Evolutionary conservation across 2,888 invertebrate genomes (phyloP), one percentile per base, ranked within the genome.

Genomic region (Villa cingulata): DNA sequence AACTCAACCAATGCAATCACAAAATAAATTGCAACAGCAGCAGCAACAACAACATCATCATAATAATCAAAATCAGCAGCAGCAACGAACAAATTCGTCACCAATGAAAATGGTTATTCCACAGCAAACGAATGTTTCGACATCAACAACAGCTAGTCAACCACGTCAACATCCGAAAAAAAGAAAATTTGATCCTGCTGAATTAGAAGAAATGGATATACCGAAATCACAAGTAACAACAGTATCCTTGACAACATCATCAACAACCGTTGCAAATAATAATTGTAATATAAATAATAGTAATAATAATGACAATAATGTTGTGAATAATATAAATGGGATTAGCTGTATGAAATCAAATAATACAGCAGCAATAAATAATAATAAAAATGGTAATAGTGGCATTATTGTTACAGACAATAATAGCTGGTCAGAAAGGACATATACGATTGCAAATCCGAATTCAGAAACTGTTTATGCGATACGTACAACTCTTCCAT

Each of bases 81-180:
- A 51, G 46, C 58, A 53, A 20, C 51, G 45, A 53, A 50, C 37
- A 53, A 52, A 53, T 49, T 49, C 55, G 50, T 53, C 59, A 45
- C 57, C 58, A 47, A 56, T 56, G 59, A 58, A 61, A 55, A 62
- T 62, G 62, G 59, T 60, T 53, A 61, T 70, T 51, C 73, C 73
- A 49, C 71, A 74, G 29, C 75, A 74, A 57, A 72, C 72, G 48
- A 75, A 76, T 44, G 79, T 80, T 48, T 47, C 55, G 53, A 51
- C 57, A 54, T 43, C 46, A 42, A 51, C 51, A 48, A 51, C 58
- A 52, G 46, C 46, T 20, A 43, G 36, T n/a, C 58, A 58, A 38
- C 66, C 66, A 54, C 74, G 84, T 53, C 88, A 87, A 66, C 79
- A 94, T 64, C 95, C 95, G 49, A 95, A 95, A 71, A 95, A 95